These are phyloP conservation scores for Drosophila fuyamai DNA, from an alignment of 1,140 invertebrate genomes.

Conservation along the genomic window DNA sequence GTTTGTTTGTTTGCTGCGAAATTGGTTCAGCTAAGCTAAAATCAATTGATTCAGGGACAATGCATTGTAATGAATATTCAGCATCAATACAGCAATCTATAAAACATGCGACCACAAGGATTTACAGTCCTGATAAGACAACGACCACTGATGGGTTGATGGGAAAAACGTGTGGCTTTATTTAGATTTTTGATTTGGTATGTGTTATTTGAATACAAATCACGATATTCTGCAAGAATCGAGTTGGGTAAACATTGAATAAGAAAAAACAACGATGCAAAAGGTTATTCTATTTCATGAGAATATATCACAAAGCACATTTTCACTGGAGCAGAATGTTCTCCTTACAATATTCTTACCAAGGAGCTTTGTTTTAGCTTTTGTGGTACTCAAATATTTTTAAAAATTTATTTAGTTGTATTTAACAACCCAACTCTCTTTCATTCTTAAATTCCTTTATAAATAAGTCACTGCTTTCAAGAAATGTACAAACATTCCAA, in stretches of 20 bases:
- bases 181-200: not conserved
- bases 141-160: conserved; percentile 18
- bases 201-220: conserved; percentile 1
- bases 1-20: conserved; percentile 39
- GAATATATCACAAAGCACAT: not conserved
- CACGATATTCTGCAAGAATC: not conserved
- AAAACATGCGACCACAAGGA: conserved; percentile 28
- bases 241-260: conserved; percentile 1
- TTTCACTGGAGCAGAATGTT: too few species aligned
- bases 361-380: too few species aligned
- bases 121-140: conserved; percentile 30
- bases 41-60: conserved; percentile 55
- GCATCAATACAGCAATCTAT: conserved; percentile 26
- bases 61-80: conserved; percentile 49
- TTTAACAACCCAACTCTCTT: too few species aligned
- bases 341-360: too few species aligned
- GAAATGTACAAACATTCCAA: too few species aligned
- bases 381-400: too few species aligned
- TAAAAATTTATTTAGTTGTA: too few species aligned
- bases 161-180: conserved; percentile 3
- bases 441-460: too few species aligned
- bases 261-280: not conserved
- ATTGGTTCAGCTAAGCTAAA: conserved; percentile 45
- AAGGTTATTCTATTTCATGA: not conserved
- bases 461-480: too few species aligned